phyloP scores from a whole-genome alignment of 2,888 invertebrate genomes.

The Noctua comes region DNA sequence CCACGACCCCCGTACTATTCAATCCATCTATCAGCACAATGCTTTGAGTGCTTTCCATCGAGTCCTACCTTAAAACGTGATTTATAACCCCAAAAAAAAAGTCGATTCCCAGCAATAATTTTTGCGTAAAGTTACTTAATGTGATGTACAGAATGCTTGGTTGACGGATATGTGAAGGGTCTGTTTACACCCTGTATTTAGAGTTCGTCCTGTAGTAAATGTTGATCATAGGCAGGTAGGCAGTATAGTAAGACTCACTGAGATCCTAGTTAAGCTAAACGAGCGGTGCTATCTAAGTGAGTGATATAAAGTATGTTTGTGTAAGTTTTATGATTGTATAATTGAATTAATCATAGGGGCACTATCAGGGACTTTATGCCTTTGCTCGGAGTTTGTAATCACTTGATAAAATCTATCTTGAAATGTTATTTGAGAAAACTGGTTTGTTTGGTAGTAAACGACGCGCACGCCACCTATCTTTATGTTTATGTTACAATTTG shows the following conservation, averaged over 20 bases:
- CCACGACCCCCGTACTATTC: no score
- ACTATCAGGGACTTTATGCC: slow-evolving; percentile 12
- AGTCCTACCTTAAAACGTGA: no score
- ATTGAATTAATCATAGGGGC: slow-evolving; percentile 33
- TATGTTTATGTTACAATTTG: slow-evolving; percentile 53
- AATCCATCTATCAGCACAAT: no score
- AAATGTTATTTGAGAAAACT: slow-evolving; percentile 54
- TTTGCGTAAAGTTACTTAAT: no score
- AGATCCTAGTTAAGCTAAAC: neutral
- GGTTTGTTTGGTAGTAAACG: slow-evolving; percentile 50
- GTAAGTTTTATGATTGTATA: slow-evolving; percentile 6
- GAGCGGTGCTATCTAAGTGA: neutral
- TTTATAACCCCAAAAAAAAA: no score
- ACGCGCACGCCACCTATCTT: slow-evolving; percentile 47
- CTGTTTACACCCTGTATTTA: no score
- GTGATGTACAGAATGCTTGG: no score
- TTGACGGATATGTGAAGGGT: no score
- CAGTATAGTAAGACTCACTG: neutral
- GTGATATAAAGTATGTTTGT: neutral
- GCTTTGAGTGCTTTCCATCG: no score
- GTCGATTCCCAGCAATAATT: no score
- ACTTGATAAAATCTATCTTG: slow-evolving; percentile 52
- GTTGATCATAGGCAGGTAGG: neutral
- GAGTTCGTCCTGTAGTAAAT: neutral
- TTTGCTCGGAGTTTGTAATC: slow-evolving; percentile 33